These are phyloP conservation scores for Euplexia lucipara DNA, from an alignment of 2,888 invertebrate species.

Conservation along the genomic window DNA sequence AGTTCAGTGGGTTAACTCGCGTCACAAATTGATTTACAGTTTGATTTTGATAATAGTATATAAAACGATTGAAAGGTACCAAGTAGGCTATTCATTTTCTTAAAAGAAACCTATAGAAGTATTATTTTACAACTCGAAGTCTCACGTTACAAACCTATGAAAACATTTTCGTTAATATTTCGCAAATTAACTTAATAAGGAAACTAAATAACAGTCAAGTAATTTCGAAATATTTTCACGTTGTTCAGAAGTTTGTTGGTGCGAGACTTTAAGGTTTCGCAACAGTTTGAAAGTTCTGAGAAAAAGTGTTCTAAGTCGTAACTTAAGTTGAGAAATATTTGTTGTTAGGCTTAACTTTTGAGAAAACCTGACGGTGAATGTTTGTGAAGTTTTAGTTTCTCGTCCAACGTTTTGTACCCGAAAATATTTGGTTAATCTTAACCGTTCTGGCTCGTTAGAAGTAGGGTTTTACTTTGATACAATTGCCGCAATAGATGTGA, in stretches of 20 bases:
- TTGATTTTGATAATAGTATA: too few species aligned
- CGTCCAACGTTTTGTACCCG: not conserved
- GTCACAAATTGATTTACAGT: too few species aligned
- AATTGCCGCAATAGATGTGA: too few species aligned
- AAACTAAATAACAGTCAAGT: not conserved
- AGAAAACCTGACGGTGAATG: slow-evolving; percentile 9
- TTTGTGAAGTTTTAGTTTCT: not conserved
- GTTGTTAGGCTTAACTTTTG: slow-evolving; percentile 1
- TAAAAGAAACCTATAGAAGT: not conserved
- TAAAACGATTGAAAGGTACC: too few species aligned
- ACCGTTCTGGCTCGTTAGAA: not conserved
- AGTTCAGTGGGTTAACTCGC: too few species aligned
- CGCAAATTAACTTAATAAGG: not conserved
- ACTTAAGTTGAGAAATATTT: not conserved
- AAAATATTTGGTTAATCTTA: not conserved
- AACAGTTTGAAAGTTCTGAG: slow-evolving; percentile 7
- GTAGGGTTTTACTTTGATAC: too few species aligned
- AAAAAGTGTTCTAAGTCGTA: slow-evolving; percentile 12
- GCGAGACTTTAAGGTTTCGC: slow-evolving; percentile 16
- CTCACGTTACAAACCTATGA: not conserved
- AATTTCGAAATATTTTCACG: slow-evolving; percentile 5
- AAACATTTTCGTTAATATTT: not conserved
- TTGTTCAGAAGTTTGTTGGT: slow-evolving; percentile 1
- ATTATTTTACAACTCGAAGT: not conserved
- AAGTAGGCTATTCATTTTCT: not conserved